Evolutionary conservation across 2,888 invertebrate species (phyloP).

Genomic region (Oithona nana): DNA sequence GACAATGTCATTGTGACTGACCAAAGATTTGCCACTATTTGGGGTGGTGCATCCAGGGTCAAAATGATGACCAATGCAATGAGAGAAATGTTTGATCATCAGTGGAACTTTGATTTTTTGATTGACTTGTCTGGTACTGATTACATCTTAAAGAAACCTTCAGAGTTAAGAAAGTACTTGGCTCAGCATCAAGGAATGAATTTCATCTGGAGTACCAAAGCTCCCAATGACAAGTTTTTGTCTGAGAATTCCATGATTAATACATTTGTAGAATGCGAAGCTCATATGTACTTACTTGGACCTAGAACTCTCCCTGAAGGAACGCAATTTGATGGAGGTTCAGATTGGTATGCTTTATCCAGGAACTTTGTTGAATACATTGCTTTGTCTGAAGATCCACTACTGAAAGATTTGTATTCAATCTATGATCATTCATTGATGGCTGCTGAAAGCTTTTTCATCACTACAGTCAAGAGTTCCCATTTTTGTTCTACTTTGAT

Average conservation of each 20-base stretch:
- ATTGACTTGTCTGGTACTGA: slow-evolving; percentile 93
- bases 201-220: slow-evolving; percentile 90
- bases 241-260: slow-evolving; percentile 91
- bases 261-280: slow-evolving; percentile 91
- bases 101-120: slow-evolving; percentile 81
- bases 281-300: slow-evolving; percentile 78
- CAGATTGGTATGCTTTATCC: slow-evolving; percentile 89
- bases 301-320: slow-evolving; percentile 35
- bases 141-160: slow-evolving; percentile 69
- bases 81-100: slow-evolving; percentile 40
- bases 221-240: slow-evolving; percentile 82
- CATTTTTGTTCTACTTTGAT: slow-evolving; percentile 70
- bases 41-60: slow-evolving; percentile 91
- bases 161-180: slow-evolving; percentile 60
- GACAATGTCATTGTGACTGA: slow-evolving; percentile 68
- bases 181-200: slow-evolving; percentile 64
- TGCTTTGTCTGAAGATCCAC: slow-evolving; percentile 33
- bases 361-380: slow-evolving; percentile 67
- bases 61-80: slow-evolving; percentile 71
- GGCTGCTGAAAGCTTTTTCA: slow-evolving; percentile 48
- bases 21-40: slow-evolving; percentile 72
- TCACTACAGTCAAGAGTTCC: slow-evolving; percentile 59
- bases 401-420: slow-evolving; percentile 50
- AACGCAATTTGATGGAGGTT: slow-evolving; percentile 57
- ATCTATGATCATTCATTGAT: slow-evolving; percentile 73